Percentiles rank a stretch among this genome's conserved stretches.
phyloP scores from a whole-genome alignment of 1,140 invertebrate species.

The Cylas formicarius region DNA sequence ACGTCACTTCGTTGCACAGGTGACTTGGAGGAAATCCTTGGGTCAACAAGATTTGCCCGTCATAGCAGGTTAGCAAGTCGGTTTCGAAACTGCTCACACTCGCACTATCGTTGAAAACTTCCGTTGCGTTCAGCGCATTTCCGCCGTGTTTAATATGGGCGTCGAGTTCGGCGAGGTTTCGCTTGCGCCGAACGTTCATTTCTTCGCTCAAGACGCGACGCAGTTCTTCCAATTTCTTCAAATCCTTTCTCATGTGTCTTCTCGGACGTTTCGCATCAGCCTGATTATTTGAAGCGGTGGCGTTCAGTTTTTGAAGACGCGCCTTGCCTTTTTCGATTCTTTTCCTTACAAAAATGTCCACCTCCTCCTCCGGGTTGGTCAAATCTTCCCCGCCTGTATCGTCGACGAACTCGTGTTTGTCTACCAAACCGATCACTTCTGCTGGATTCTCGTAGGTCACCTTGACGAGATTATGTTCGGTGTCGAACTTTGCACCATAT shows the following conservation, averaged over 20 bases:
- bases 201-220: too few relatives aligned
- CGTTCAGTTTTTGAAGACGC: constrained; percentile 6
- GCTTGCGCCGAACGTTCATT: constrained; percentile 44
- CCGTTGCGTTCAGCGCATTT: constrained; percentile 54
- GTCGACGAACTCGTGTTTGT: constrained; percentile 39
- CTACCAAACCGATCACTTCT: constrained; percentile 34
- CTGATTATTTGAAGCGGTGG: constrained; percentile 10
- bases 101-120: constrained; percentile 44
- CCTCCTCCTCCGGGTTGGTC: constrained; percentile 25
- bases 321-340: constrained; percentile 21
- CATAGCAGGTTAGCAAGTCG: constrained; percentile 64
- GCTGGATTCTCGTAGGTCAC: constrained; percentile 14
- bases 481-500: constrained; percentile 46
- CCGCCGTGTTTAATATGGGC: constrained; percentile 67
- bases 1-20: constrained; percentile 57
- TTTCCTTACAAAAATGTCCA: constrained; percentile 17
- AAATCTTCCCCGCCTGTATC: constrained; percentile 26
- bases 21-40: constrained; percentile 59
- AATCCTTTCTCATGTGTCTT: constrained; percentile 19
- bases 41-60: constrained; percentile 61
- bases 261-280: constrained; percentile 1
- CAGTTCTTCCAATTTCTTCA: constrained; percentile 14
- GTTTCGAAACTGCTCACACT: constrained; percentile 72
- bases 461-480: constrained; percentile 48
- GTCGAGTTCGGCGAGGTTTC: constrained; percentile 49